These are phyloP conservation scores for Aphis craccivora DNA, from an alignment of 1,140 invertebrate species.

Conservation along the genomic window DNA sequence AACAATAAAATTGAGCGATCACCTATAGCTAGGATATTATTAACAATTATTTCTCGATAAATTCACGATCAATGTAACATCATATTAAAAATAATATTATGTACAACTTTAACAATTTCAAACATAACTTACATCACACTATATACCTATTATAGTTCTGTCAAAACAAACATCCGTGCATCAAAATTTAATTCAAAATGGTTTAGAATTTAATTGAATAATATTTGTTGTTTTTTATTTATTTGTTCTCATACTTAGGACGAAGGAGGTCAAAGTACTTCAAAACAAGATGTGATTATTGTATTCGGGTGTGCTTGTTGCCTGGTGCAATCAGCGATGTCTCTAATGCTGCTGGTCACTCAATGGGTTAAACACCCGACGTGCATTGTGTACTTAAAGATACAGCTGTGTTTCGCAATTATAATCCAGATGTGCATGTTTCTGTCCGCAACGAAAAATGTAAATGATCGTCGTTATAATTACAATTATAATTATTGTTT, in stretches of 20 bases:
- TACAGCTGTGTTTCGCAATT: constrained; percentile 72
- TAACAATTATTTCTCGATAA: neutral
- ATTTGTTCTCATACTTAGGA: neutral
- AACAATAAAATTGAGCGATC: neutral
- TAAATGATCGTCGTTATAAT: neutral
- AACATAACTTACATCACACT: neutral
- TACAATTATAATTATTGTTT: neutral
- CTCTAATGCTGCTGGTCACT: constrained; percentile 68
- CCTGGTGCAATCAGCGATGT: constrained; percentile 68
- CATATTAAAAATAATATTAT: neutral
- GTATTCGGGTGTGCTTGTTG: constrained; percentile 71
- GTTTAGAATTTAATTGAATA: neutral
- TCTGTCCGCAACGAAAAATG: constrained; percentile 64
- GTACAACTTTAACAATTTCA: neutral
- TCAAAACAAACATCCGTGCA: neutral
- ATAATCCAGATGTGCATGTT: constrained; percentile 71
- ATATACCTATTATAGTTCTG: neutral
- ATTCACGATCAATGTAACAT: neutral
- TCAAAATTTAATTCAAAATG: neutral
- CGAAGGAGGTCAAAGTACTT: constrained; percentile 16
- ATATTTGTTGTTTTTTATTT: neutral
- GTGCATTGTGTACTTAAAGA: constrained; percentile 73
- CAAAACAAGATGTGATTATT: constrained; percentile 62
- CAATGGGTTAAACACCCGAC: constrained; percentile 71
- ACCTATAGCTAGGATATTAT: too few relatives aligned